Percentiles rank a stretch among this genome's conserved stretches.
These are phyloP conservation scores for Leptopterna dolabrata DNA, from an alignment of 2,888 invertebrate species.

Conservation along the genomic window DNA sequence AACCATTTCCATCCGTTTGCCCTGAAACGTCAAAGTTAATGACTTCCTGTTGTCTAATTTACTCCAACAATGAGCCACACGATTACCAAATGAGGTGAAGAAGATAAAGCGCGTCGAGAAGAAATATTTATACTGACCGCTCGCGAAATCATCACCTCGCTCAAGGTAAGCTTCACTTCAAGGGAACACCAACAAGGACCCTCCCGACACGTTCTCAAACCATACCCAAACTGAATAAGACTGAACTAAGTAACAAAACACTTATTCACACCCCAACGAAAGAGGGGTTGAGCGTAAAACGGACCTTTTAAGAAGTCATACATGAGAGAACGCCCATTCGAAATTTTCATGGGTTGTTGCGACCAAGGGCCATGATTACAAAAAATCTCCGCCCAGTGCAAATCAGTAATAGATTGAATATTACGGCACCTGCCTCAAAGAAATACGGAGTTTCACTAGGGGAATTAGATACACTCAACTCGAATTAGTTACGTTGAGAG, in stretches of 20 bases:
- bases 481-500: constrained; percentile 32
- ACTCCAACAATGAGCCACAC: not conserved
- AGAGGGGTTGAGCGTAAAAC: not conserved
- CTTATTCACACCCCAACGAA: not conserved
- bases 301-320: not conserved
- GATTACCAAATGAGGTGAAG: not conserved
- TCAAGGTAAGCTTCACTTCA: constrained; percentile 24
- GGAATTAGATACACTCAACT: constrained; percentile 31
- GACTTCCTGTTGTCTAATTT: not conserved
- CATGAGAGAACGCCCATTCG: not conserved
- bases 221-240: not conserved
- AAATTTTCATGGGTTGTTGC: constrained; percentile 28
- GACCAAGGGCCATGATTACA: not conserved
- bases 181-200: not conserved
- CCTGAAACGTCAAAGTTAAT: not conserved
- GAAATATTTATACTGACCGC: constrained; percentile 21
- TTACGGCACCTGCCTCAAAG: constrained; percentile 33
- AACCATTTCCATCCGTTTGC: not conserved
- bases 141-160: not conserved
- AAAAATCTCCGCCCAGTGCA: not conserved
- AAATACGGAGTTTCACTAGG: constrained; percentile 20
- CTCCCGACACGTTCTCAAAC: not conserved
- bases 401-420: constrained; percentile 45
- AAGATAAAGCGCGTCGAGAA: not conserved
- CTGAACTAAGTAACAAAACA: not conserved